phyloP scores from a whole-genome alignment of 1,140 invertebrate genomes.

The Hyposmocoma kahamanoa region DNA sequence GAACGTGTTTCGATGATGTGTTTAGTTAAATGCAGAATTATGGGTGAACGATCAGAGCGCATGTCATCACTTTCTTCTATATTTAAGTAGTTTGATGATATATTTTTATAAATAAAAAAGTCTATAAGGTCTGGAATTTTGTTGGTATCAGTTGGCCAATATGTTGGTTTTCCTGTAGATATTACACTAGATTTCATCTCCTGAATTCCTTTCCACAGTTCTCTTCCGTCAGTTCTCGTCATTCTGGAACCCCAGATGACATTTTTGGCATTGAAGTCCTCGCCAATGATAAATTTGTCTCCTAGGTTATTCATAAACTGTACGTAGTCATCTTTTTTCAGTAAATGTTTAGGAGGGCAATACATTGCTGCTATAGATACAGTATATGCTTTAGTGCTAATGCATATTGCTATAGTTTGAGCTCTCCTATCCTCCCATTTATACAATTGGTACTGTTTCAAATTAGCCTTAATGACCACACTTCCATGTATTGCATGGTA shows the following conservation, averaged over 20 bases:
- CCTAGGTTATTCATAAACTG: slow-evolving; percentile 23
- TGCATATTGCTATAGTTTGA: too few species aligned
- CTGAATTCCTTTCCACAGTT: too few species aligned
- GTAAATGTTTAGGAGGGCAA: slow-evolving; percentile 22
- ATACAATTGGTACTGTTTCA: too few species aligned
- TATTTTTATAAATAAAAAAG: slow-evolving; percentile 29
- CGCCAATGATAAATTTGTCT: slow-evolving; percentile 26
- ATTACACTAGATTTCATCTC: too few species aligned
- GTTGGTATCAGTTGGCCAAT: slow-evolving; percentile 40
- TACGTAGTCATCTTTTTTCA: slow-evolving; percentile 17
- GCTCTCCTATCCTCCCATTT: too few species aligned
- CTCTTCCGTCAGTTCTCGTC: too few species aligned
- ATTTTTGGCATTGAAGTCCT: slow-evolving; percentile 35
- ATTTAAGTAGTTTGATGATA: slow-evolving; percentile 1
- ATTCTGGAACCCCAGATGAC: slow-evolving; percentile 24
- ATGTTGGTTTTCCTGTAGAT: too few species aligned
- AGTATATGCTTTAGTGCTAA: too few species aligned
- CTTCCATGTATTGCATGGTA: too few species aligned
- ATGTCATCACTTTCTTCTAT: slow-evolving; percentile 2
- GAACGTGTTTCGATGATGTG: too few species aligned
- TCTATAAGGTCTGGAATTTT: slow-evolving; percentile 47
- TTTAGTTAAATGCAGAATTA: too few species aligned
- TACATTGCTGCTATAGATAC: slow-evolving; percentile 26
- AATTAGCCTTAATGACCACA: too few species aligned
- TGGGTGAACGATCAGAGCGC: slow-evolving; percentile 6